These are phyloP conservation scores for Nezara viridula DNA, from an alignment of 2,888 invertebrate species.

Conservation along the genomic window DNA sequence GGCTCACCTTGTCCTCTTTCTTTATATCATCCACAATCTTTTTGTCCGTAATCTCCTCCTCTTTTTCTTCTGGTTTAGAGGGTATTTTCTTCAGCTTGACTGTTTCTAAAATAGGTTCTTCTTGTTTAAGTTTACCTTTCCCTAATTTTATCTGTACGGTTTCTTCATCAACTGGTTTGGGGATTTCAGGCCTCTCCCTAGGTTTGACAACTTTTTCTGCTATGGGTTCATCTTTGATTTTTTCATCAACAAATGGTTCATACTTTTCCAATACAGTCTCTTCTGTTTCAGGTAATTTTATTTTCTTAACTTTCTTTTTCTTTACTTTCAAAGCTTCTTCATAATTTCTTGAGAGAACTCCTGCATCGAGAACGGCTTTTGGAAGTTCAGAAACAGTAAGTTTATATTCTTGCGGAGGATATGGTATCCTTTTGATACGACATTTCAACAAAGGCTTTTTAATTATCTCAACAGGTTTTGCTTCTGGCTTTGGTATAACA, in stretches of 20 bases:
- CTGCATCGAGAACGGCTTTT: constrained; percentile 74
- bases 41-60: constrained; percentile 58
- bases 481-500: constrained; percentile 62
- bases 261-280: constrained; percentile 70
- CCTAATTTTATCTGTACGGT: constrained; percentile 61
- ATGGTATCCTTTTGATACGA: constrained; percentile 67
- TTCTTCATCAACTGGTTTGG: constrained; percentile 66
- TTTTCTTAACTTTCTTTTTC: constrained; percentile 71
- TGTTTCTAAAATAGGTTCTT: constrained; percentile 68
- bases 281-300: constrained; percentile 69
- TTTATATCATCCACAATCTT: constrained; percentile 63
- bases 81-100: constrained; percentile 72
- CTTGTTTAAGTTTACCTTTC: constrained; percentile 67
- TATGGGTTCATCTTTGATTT: constrained; percentile 66
- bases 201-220: constrained; percentile 66
- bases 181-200: constrained; percentile 45
- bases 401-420: constrained; percentile 74
- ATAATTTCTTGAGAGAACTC: constrained; percentile 79
- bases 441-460: constrained; percentile 65
- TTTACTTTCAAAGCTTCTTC: constrained; percentile 78
- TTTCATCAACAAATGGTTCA: constrained; percentile 66
- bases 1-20: constrained; percentile 65
- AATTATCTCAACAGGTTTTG: constrained; percentile 61
- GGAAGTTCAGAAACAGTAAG: constrained; percentile 72
- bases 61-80: constrained; percentile 66